A percentile compares a stretch with the other conserved stretches of the same genome.
Conservation (phyloP, 2,888 invertebrate genomes). For the Drosophila pegasa region DNA sequence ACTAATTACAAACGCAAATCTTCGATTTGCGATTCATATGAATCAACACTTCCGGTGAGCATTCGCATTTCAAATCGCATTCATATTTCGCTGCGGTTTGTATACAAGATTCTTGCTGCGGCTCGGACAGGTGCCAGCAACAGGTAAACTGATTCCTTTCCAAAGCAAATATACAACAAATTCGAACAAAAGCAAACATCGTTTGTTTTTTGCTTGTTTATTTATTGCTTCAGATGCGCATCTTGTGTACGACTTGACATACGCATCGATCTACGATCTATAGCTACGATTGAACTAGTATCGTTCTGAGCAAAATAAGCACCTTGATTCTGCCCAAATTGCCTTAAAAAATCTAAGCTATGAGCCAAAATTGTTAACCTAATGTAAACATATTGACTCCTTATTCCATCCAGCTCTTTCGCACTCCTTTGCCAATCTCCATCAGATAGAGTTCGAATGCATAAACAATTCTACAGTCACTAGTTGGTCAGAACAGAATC, state of each 20-base stretch:
- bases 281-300: background rate
- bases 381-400: no score
- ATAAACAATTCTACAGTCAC: no score
- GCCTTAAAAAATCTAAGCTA: background rate
- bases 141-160: conserved; percentile 49
- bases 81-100: conserved; percentile 29
- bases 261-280: background rate
- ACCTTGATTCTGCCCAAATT: no score
- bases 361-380: no score
- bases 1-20: conserved; percentile 51
- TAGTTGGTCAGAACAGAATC: no score
- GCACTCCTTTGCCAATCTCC: no score
- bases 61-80: conserved; percentile 15
- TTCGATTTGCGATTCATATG: conserved; percentile 22
- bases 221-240: conserved; percentile 15
- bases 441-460: no score
- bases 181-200: conserved; percentile 34
- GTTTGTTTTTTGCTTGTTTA: conserved; percentile 16
- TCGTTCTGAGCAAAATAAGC: background rate
- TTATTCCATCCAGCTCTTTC: no score
- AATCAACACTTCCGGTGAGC: conserved; percentile 53
- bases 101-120: conserved; percentile 4
- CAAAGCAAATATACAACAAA: conserved; percentile 32
- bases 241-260: conserved; percentile 10
- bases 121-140: conserved; percentile 44